phyloP scores from a whole-genome alignment of 2,797 vertebrate genomes.

The Dromococcyx pavoninus region DNA sequence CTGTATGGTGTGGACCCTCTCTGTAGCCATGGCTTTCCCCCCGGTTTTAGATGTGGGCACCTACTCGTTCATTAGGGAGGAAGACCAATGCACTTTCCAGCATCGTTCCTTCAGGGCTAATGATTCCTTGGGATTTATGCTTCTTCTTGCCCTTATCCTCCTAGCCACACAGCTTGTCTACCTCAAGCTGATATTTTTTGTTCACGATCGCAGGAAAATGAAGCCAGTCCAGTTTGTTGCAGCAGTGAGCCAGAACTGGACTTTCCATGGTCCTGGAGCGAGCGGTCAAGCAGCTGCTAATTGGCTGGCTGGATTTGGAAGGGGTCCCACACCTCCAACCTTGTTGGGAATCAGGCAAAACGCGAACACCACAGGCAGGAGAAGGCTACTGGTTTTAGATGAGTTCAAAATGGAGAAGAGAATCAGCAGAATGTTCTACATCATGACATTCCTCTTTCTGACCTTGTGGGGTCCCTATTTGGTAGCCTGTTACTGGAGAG shows the following conservation, averaged over 20 bases:
- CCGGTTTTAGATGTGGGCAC: constrained; percentile 98
- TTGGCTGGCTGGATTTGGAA: constrained; percentile 98
- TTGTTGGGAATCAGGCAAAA: constrained; percentile 98
- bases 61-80: constrained; percentile 97
- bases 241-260: constrained; percentile 99
- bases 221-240: constrained; percentile 99
- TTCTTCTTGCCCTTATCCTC: constrained; percentile 97
- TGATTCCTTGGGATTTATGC: constrained; percentile 99
- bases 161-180: constrained; percentile 99
- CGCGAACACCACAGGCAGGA: constrained; percentile 93
- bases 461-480: constrained; percentile 98
- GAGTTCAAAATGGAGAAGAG: constrained; percentile 99
- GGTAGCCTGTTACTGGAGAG: constrained; percentile 99
- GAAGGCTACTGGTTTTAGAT: constrained; percentile 96
- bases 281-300: constrained; percentile 98
- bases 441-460: constrained; percentile 99
- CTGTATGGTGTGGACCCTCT: constrained; percentile 99
- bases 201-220: constrained; percentile 99
- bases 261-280: constrained; percentile 97
- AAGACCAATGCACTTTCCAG: constrained; percentile 99
- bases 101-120: constrained; percentile 98
- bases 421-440: constrained; percentile 99
- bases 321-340: constrained; percentile 97
- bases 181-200: constrained; percentile 99
- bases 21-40: constrained; percentile 98